phyloP scores from a whole-genome alignment of 2,113 vertebrate species.

The Willisornis vidua region DNA sequence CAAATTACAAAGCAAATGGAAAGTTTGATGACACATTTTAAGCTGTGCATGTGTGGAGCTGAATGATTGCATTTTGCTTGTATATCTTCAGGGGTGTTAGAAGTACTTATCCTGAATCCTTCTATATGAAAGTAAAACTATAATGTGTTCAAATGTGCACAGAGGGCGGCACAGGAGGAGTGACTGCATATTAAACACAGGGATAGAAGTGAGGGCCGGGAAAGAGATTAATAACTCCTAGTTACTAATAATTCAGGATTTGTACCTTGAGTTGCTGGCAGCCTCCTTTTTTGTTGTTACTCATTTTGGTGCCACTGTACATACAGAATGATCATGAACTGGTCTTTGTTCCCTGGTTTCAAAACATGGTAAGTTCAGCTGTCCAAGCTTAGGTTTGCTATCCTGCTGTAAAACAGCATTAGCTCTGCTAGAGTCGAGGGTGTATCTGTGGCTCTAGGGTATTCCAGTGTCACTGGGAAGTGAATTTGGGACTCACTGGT shows the following conservation, averaged over 20 bases:
- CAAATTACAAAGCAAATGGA: background rate
- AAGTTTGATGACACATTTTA: background rate
- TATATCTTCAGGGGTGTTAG: background rate
- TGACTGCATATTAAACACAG: background rate
- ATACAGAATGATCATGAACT: background rate
- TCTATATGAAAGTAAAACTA: background rate
- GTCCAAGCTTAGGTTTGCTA: background rate
- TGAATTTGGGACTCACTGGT: background rate
- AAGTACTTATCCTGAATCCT: background rate
- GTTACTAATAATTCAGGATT: background rate
- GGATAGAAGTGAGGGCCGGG: background rate
- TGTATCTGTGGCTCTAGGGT: background rate
- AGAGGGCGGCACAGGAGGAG: background rate
- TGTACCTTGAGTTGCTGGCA: background rate
- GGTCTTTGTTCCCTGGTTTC: background rate
- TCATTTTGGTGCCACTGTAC: background rate
- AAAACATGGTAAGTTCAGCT: background rate
- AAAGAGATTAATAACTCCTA: background rate
- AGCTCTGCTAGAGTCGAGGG: background rate
- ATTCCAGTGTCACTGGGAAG: background rate
- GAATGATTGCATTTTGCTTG: background rate
- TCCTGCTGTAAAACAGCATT: background rate
- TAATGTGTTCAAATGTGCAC: accelerated
- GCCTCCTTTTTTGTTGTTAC: background rate
- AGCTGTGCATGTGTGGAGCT: background rate